phyloP scores from a whole-genome alignment of 2,113 vertebrate species.

The Micromys minutus region DNA sequence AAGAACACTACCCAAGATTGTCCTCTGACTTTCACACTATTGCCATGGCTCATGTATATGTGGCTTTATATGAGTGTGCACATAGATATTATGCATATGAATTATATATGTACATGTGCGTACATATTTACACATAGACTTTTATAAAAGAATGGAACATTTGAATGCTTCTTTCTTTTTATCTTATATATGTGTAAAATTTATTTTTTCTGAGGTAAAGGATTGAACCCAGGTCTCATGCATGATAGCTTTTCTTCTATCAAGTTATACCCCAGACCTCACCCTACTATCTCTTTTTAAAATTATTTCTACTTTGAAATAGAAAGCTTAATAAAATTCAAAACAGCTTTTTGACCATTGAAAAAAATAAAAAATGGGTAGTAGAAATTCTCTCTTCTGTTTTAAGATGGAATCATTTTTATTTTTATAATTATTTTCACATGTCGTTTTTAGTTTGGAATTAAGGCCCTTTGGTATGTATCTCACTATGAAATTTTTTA shows the following conservation, averaged over 20 bases:
- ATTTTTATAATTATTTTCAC: background rate
- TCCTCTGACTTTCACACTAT: background rate
- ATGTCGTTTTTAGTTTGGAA: background rate
- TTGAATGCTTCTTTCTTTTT: background rate
- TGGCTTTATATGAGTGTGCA: too few relatives aligned
- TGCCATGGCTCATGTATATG: background rate
- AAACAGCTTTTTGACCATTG: conserved; percentile 31
- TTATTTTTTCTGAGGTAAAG: too few relatives aligned
- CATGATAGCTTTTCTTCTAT: background rate
- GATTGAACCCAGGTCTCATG: background rate
- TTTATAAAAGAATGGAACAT: background rate
- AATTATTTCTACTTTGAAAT: conserved; percentile 43
- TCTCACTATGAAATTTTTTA: conserved; percentile 24
- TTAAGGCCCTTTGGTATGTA: conserved; percentile 6
- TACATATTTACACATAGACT: background rate
- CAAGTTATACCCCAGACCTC: background rate
- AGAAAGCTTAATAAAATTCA: background rate
- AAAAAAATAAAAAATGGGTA: background rate
- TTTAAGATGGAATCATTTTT: background rate
- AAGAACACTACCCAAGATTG: background rate
- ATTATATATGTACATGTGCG: background rate
- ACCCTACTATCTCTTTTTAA: background rate
- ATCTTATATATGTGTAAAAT: background rate
- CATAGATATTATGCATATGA: background rate
- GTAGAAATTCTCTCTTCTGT: conserved; percentile 44